Percentiles rank a stretch among this genome's conserved stretches.
Conservation (phyloP, 1,140 invertebrate species). For the Bombyx mandarina region DNA sequence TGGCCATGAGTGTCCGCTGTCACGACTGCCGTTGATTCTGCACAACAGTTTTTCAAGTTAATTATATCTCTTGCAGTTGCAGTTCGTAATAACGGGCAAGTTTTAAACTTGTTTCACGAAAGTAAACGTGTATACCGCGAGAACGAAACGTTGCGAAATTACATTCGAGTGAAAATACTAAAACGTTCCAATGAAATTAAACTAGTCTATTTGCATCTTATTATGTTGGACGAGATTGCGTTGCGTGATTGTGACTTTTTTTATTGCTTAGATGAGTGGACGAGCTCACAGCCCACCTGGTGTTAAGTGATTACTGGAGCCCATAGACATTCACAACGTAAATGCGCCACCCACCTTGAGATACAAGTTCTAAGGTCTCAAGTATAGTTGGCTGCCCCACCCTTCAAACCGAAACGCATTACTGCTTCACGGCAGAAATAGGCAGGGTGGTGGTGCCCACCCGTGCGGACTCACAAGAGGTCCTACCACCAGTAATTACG, state of each 20-base stretch:
- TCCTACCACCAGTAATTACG: too few relatives aligned
- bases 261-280: too few relatives aligned
- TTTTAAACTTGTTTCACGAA: conserved; percentile 30
- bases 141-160: conserved; percentile 21
- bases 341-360: too few relatives aligned
- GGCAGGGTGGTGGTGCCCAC: too few relatives aligned
- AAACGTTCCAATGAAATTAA: conserved; percentile 1
- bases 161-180: conserved; percentile 12
- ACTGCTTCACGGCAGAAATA: too few relatives aligned
- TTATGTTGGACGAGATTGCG: not conserved
- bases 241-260: not conserved
- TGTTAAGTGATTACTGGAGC: too few relatives aligned
- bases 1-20: conserved; percentile 61
- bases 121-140: conserved; percentile 21
- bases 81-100: conserved; percentile 2
- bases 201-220: conserved; percentile 2
- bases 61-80: conserved; percentile 13
- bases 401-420: too few relatives aligned
- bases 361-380: too few relatives aligned
- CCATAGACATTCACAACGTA: too few relatives aligned
- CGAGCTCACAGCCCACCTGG: too few relatives aligned
- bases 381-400: too few relatives aligned
- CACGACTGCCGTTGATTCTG: conserved; percentile 36
- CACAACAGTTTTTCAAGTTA: conserved; percentile 22
- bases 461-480: too few relatives aligned